Base-by-base conservation (phyloP, 2,113 vertebrate species). In the Pholis gunnellus region DNA sequence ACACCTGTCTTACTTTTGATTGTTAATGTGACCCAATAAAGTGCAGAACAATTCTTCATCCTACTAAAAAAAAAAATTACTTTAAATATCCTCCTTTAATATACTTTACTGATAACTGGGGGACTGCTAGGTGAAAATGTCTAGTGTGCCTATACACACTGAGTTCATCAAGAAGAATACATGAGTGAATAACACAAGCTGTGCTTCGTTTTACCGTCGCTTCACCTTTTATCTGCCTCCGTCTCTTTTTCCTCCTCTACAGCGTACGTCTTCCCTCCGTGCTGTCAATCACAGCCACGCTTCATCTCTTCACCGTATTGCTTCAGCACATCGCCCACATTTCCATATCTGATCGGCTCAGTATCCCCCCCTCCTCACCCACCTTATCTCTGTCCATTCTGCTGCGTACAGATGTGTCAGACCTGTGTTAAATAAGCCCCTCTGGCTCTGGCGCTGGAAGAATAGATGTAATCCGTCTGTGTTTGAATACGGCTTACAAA, bases 381-480 rank as follows among this genome's bases (percentile, higher is more conserved):
- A 27, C 18, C 87, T 91, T 91, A 92, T 91, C 86, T 85, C 72
- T 18, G 76, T 81, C 82, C 75, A 27, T 79, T 76, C 75, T 71
- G 67, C 81, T 40, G 79, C 56, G 46, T 73, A 60, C 78, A 75
- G 70, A 87, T 72, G 74, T 83, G 84, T 82, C 73, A 34, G 67
- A 81, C 86, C 79, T 60, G 82, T 88, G 76, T 87, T 91, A 84
- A 87, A 89, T 80, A 88, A 76, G 44, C 72, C 83, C 69, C 59
- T 59, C 0, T 40, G 59, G 70, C 70, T 84, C 71, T 90, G 83
- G 68, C 59, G 25, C 65, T 4, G 82, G 75, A 84, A 82, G 78
- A 87, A 81, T 67, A 89, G 87, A 93, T 90, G 87, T 93, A 92
- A 92, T 91, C 90, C 86, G 60, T 59, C 63, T 66, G 67, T 92